These are phyloP conservation scores for Litocranius walleri DNA, from an alignment of 2,113 vertebrate genomes.

Conservation along the genomic window DNA sequence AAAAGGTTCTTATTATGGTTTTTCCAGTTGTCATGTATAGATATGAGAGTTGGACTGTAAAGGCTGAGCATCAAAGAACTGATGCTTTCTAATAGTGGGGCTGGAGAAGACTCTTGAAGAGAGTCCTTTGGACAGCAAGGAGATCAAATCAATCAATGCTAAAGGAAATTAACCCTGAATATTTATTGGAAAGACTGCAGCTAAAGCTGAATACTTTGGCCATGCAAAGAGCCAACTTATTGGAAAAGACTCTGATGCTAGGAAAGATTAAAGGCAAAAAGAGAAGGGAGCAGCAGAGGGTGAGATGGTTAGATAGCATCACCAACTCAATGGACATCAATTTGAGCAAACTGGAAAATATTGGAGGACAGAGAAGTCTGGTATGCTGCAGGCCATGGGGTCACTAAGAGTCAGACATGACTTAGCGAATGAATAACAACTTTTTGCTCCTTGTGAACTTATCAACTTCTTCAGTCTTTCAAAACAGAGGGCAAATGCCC, in stretches of 20 bases:
- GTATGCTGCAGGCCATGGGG: background rate
- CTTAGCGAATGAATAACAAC: background rate
- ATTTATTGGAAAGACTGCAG: background rate
- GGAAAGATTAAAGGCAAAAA: background rate
- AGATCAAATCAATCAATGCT: background rate
- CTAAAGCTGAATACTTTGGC: background rate
- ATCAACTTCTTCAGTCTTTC: background rate
- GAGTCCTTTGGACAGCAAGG: background rate
- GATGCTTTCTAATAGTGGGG: background rate
- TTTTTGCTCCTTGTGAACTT: background rate
- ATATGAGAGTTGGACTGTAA: background rate
- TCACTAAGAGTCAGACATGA: background rate
- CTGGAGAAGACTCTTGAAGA: background rate
- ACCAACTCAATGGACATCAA: background rate
- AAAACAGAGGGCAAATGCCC: background rate
- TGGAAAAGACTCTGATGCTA: background rate
- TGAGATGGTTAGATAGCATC: background rate
- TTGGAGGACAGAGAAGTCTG: background rate
- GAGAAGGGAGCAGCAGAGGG: background rate
- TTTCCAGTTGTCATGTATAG: background rate
- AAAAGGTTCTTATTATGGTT: background rate
- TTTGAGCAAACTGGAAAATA: background rate
- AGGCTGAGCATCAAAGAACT: background rate
- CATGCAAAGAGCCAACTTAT: background rate
- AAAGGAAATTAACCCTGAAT: background rate